Base-by-base conservation (phyloP, 2,888 invertebrate genomes). In the Scaptomyza reducta region DNA sequence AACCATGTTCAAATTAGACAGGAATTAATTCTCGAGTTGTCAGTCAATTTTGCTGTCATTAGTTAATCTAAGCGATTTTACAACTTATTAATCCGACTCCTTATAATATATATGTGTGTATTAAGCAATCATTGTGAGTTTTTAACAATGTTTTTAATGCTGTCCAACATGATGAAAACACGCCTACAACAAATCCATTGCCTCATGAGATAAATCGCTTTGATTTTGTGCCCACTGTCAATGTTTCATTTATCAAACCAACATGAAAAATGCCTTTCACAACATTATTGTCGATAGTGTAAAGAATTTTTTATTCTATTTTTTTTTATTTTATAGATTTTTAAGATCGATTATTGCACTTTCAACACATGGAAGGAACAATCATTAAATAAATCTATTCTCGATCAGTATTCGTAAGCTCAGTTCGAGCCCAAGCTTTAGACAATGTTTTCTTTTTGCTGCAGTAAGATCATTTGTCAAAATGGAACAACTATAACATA, bases 1-100 rank as follows among this genome's bases (percentile, higher is more conserved):
- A 44, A 60, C 60, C 55, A 54, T 71, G 47, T 25, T 31, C 31
- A 59, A 46, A 40, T 29, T 40, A 49, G 66, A 56, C 61, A 44
- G 25, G 38, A 67, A 72, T 74, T 76, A 72, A 76, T 74, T 61
- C 38, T 40, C 40, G 6, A 38, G 13, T 67, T 74, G 74, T 76
- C 72, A 62, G 25, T 67, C 67, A 72, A 40, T 59, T 56, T 54
- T 11, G 38, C 29, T 57, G 70, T 49, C 71, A 70, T 54, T 70
- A 41, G 57, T 40, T 58, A 70, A 70, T 70, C 71, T 18, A 14
- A 16, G 35, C 14, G 51, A 62, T 56, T 62, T 70, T 57, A 53
- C 55, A 68, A 45, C 47, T 18, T 35, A 61, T 73, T 74, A 68
- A 68, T 74, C 69, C 51, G 33, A 38, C 44, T 44, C 2, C 13